Evolutionary conservation across 1,140 invertebrate species (phyloP).

Genomic region (Anoplolepis gracilipes): DNA sequence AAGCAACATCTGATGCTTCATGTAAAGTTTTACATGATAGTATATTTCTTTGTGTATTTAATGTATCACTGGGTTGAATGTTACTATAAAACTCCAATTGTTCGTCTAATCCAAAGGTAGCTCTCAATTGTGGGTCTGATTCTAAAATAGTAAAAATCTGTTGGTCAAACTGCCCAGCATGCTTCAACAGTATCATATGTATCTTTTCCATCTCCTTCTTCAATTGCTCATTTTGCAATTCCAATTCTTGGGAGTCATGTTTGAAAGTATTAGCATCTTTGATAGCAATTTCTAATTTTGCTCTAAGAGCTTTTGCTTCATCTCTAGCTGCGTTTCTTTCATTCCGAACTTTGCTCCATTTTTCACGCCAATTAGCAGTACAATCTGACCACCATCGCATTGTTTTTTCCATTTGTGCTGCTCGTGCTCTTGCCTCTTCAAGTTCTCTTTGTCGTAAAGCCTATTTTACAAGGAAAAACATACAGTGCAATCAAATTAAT

Average conservation of each 20-base stretch:
- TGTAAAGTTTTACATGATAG: conserved; percentile 67
- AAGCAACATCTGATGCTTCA: conserved; percentile 63
- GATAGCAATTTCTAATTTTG: conserved; percentile 91
- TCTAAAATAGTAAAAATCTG: conserved; percentile 82
- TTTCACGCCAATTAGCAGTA: conserved; percentile 96
- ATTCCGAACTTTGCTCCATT: conserved; percentile 97
- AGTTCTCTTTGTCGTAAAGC: conserved; percentile 92
- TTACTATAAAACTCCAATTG: conserved; percentile 82
- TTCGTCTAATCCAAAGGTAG: conserved; percentile 81
- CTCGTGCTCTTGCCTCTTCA: conserved; percentile 95
- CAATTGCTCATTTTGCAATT: conserved; percentile 92
- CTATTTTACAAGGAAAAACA: conserved; percentile 77
- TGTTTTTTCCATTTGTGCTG: conserved; percentile 99
- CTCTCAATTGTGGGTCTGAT: conserved; percentile 81
- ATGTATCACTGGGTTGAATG: conserved; percentile 70
- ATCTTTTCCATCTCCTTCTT: conserved; percentile 93
- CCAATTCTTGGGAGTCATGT: conserved; percentile 93
- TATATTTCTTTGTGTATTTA: conserved; percentile 68
- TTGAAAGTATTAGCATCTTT: conserved; percentile 93
- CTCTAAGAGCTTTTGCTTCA: conserved; percentile 92
- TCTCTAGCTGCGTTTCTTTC: conserved; percentile 95
- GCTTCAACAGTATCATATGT: conserved; percentile 89
- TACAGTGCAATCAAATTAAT: neutral
- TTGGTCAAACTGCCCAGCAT: conserved; percentile 89
- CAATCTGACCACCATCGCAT: conserved; percentile 99